Base-by-base conservation (phyloP, 2,113 vertebrate genomes). In the Thunnus maccoyii region DNA sequence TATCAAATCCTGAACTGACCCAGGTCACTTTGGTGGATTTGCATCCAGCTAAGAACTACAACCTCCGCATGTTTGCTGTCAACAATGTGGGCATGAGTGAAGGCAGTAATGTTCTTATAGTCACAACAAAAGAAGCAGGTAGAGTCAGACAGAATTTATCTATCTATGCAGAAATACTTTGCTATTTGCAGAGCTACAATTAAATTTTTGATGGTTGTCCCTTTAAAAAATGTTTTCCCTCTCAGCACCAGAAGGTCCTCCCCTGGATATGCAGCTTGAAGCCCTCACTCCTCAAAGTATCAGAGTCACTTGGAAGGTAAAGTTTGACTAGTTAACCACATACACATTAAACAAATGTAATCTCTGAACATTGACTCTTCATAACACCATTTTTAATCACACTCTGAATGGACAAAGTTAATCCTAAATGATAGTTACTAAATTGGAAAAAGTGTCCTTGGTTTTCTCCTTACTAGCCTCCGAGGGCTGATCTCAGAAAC, bases 71-170 rank as follows among this genome's bases (percentile, higher is more conserved):
- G 84, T 92, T 91, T 60, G 82, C 80, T 0, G 13, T 36, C 56
- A 94, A 93, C 66, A 84, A 25, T 30, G 20, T 89, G 56, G 92
- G 93, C 52, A 62, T 69, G 44, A 93, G 93, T 9, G 72, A 84
- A 5, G 0, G 74, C 80, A 94, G 93, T 82, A 93, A 94, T 14
- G 79, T 89, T 13, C 80, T 93, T 18, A 87, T 78, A 2, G 15
- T 94, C 16, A 90, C 84, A 14, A 91, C 90, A 0, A 89, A 85
- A 64, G 93, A 93, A 92, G 88, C 89, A 88, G 92, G 93, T 94
- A 83, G 16, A 52, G 56, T 57, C 30, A 0, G 0, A 46, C n/a
- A 36, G 54, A 56, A 25, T 22, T 14, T 3, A 13, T 46, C 58
- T 15, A 16, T 11, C 12, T 13, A 54, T 58, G 20, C 11, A 14